Base-by-base conservation (phyloP, 1,140 invertebrate genomes). In the Lucilia sericata region DNA sequence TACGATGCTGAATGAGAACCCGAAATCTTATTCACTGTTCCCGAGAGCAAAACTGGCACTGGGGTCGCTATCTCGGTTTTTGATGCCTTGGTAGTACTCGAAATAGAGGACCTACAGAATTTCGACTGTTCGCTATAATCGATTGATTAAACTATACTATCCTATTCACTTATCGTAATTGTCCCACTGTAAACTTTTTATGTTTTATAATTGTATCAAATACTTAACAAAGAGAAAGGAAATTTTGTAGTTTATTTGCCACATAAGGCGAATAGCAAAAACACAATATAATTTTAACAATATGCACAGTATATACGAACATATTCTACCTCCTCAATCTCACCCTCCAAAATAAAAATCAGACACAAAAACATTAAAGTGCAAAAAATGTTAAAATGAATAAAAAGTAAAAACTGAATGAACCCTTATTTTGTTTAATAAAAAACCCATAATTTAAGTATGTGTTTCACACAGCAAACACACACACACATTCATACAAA, bases 311-410 rank as follows among this genome's bases (percentile, higher is more conserved):
- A 30, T 30, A 30, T 84, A 85, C 84, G 85, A 86, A 80, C 82
- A 74, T 30, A 85, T 70, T 70, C 19, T 21, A 10, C n/a, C 19
- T 9, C 78, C 78, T 30, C 84, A 74, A 84, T 8, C 36, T n/a
- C 36, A 25, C 19, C 30, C 14, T 42, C 4, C 82, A 60, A 80
- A 47, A 21, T 49, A 83, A 85, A 90, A 90, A 90, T 90, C 89
- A 90, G 88, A 90, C 88, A 88, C 86, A 90, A 90, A 89, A 89
- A 90, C 88, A 90, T 90, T 90, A 88, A 88, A 89, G 88, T 90
- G 86, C 75, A 78, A 78, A 78, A 78, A 78, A 42, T n/a, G 2
- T n/a, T 3, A 17, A 60, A 60, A 60, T 17, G n/a, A 60, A n/a
- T n/a, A n/a, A 60, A 60, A 60, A n/a, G 3, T 7, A 60, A n/a